Percentiles rank a stretch among this genome's conserved stretches.
These are phyloP conservation scores for Thunnus albacares DNA, from an alignment of 2,797 vertebrate genomes.

Conservation along the genomic window DNA sequence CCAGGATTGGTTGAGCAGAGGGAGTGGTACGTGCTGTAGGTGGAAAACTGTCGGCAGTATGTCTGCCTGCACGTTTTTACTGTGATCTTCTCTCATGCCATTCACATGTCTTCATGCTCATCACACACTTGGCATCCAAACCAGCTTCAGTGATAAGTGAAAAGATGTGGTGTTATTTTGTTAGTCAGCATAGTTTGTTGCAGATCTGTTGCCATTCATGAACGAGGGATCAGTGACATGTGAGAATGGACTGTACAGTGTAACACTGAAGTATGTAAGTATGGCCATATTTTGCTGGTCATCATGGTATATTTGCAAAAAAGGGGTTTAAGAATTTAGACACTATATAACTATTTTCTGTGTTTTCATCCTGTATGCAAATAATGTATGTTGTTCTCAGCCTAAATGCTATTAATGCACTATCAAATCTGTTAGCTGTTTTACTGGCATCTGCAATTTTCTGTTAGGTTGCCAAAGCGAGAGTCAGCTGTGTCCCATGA, in stretches of 20 bases:
- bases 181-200: conserved; percentile 13
- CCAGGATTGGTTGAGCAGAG: not conserved
- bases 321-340: not conserved
- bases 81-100: conserved; percentile 64
- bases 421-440: conserved; percentile 41
- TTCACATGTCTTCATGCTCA: conserved; percentile 41
- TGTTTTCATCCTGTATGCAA: conserved; percentile 64
- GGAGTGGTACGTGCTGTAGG: conserved; percentile 14
- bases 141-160: conserved; percentile 52
- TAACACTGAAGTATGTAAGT: conserved; percentile 47
- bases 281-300: conserved; percentile 40
- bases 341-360: conserved; percentile 29
- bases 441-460: conserved; percentile 30
- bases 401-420: conserved; percentile 26
- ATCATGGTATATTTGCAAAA: conserved; percentile 38
- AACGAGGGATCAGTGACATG: not conserved
- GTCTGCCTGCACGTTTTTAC: conserved; percentile 56
- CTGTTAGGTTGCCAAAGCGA: conserved; percentile 42
- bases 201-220: conserved; percentile 22
- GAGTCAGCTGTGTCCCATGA: conserved; percentile 2
- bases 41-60: conserved; percentile 39
- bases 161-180: conserved; percentile 38
- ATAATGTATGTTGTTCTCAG: conserved; percentile 41
- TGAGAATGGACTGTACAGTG: conserved; percentile 40
- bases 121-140: conserved; percentile 30